These are phyloP conservation scores for Aphelenchoides besseyi DNA, from an alignment of 1,140 invertebrate genomes.

Conservation along the genomic window DNA sequence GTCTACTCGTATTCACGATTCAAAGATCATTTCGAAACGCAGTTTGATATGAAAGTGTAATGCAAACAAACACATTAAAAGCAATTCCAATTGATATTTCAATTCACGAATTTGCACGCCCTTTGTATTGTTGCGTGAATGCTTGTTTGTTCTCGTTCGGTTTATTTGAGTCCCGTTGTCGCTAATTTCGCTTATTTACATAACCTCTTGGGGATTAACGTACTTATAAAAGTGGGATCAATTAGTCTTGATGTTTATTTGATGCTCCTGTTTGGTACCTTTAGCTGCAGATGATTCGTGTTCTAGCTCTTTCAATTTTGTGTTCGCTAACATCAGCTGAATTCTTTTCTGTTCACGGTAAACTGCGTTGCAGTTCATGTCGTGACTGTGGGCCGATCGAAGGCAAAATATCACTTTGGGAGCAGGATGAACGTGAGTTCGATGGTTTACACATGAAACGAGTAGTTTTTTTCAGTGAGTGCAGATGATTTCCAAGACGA, in stretches of 20 bases:
- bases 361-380: not conserved
- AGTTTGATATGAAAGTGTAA: too few relatives aligned
- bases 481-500: constrained; percentile 13
- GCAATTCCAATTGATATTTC: too few relatives aligned
- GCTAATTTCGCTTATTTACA: not conserved
- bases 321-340: not conserved
- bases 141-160: not conserved
- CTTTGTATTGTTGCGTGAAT: not conserved
- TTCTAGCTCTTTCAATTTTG: not conserved
- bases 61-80: too few relatives aligned
- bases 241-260: not conserved
- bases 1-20: not conserved
- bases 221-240: not conserved
- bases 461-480: not conserved
- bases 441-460: not conserved
- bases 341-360: not conserved
- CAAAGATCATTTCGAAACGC: not conserved
- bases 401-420: not conserved
- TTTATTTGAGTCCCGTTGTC: too few relatives aligned
- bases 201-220: constrained; percentile 1
- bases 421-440: not conserved
- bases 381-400: not conserved
- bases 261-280: not conserved
- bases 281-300: too few relatives aligned
- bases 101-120: not conserved